phyloP scores from a whole-genome alignment of 1,140 invertebrate genomes.

The Zaprionus capensis region DNA sequence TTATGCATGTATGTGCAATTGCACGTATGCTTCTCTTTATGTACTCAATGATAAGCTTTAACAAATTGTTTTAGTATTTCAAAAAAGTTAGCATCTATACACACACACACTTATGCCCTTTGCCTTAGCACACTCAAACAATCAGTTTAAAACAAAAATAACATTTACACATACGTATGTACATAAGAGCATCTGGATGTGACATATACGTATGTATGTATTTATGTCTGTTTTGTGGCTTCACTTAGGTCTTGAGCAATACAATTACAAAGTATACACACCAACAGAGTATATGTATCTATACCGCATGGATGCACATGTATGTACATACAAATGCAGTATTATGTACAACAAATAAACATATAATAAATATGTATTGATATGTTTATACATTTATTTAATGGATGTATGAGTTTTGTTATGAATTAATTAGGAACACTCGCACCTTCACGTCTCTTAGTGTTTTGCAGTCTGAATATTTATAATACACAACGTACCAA shows the following conservation, averaged over 20 bases:
- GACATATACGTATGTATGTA: background rate
- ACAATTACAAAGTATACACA: constrained; percentile 26
- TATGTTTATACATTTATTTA: background rate
- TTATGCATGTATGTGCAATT: background rate
- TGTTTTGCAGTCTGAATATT: background rate
- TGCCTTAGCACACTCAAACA: constrained; percentile 1
- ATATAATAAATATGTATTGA: background rate
- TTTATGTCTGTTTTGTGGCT: constrained; percentile 8
- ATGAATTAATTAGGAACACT: constrained; percentile 7
- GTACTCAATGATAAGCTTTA: background rate
- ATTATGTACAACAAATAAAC: background rate
- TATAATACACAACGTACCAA: background rate
- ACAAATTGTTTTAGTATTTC: background rate
- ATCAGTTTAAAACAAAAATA: constrained; percentile 11
- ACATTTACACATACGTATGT: background rate
- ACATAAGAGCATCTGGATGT: background rate
- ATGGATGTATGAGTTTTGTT: background rate
- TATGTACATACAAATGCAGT: constrained; percentile 1
- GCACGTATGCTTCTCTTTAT: background rate
- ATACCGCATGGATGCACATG: constrained; percentile 12
- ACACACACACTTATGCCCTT: background rate
- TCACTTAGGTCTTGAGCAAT: constrained; percentile 13
- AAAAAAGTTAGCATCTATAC: background rate
- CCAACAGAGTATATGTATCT: background rate
- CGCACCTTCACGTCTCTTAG: constrained; percentile 5